These are phyloP conservation scores for Catharus minimus DNA, from an alignment of 2,113 vertebrate species.

Conservation along the genomic window DNA sequence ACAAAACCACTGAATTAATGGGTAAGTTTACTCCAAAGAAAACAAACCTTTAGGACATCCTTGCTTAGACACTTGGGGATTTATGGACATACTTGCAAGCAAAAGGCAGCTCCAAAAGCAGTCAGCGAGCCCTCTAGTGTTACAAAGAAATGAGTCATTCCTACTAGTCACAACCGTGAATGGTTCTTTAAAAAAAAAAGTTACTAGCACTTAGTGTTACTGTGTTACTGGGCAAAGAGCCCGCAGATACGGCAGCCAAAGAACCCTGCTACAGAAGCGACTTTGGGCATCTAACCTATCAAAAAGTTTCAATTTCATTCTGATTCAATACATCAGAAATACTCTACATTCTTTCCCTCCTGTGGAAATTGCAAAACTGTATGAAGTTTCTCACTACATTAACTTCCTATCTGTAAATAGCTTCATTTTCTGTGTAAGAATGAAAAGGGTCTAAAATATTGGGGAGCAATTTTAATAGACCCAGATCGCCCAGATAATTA, in stretches of 20 bases:
- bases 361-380: background rate
- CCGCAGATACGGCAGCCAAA: fast-evolving
- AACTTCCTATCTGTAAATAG: background rate
- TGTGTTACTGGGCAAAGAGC: background rate
- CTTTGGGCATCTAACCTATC: background rate
- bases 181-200: background rate
- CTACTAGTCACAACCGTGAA: fast-evolving
- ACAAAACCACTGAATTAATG: background rate
- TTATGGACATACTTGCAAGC: background rate
- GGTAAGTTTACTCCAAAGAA: background rate
- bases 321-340: background rate
- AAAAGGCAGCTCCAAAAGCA: background rate
- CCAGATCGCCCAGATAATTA: background rate
- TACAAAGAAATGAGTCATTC: background rate
- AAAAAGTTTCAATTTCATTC: background rate
- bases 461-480: background rate
- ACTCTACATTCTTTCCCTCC: background rate
- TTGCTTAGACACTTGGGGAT: background rate
- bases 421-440: background rate
- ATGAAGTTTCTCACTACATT: background rate
- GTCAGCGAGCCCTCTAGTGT: background rate
- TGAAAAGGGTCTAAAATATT: background rate
- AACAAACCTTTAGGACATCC: background rate
- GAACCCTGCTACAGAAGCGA: fast-evolving
- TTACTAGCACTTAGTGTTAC: background rate